A percentile compares a stretch with the other conserved stretches of the same genome.
phyloP scores from a whole-genome alignment of 2,888 invertebrate species.

The Hecatera dysodea region DNA sequence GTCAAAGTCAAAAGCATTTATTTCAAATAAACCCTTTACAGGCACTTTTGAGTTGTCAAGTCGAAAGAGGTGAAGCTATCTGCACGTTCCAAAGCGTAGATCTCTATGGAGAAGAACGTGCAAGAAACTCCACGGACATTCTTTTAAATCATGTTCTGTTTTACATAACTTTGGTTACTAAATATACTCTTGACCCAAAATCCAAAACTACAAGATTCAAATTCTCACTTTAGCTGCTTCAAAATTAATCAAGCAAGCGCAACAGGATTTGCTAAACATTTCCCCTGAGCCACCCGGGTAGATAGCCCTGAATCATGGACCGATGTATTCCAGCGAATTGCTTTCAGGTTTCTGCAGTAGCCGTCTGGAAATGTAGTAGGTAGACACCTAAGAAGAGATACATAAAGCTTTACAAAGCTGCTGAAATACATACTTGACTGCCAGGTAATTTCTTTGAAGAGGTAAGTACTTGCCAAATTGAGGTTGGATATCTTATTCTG shows the following conservation, averaged over 20 bases:
- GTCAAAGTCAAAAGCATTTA: no score
- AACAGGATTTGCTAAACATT: slow-evolving; percentile 63
- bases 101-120: no score
- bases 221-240: slow-evolving; percentile 37
- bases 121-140: no score
- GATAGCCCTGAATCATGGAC: slow-evolving; percentile 57
- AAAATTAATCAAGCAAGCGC: slow-evolving; percentile 59
- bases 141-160: no score
- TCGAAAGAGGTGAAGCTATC: no score
- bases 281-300: slow-evolving; percentile 46
- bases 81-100: no score
- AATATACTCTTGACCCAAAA: neutral
- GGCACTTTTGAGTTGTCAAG: no score
- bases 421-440: no score
- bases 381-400: neutral
- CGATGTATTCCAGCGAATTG: slow-evolving; percentile 44
- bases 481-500: neutral
- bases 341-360: slow-evolving; percentile 27
- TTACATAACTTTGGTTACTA: neutral
- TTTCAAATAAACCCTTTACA: no score
- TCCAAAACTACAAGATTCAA: slow-evolving; percentile 33
- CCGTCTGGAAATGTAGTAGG: neutral
- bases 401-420: neutral
- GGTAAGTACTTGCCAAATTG: neutral
- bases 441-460: neutral